Conservation (phyloP, 1,140 invertebrate genomes). For the Penaeus vannamei region DNA sequence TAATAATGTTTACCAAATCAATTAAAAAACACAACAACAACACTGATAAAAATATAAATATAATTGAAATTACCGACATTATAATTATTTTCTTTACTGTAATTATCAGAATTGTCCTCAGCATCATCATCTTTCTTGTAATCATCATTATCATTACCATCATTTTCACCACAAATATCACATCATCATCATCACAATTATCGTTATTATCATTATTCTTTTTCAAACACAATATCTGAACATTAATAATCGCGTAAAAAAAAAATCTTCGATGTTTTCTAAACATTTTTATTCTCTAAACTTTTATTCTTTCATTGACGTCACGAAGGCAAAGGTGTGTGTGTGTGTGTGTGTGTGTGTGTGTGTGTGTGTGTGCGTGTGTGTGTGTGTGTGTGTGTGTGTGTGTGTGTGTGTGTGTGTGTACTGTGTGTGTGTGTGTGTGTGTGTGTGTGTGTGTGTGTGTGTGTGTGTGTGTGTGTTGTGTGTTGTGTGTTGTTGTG, state of each 20-base stretch:
- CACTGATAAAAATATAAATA: not conserved
- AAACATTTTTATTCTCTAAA: not conserved
- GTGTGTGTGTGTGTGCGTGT: not conserved
- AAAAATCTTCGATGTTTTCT: not conserved
- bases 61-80: not conserved
- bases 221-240: too few species aligned
- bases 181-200: too few species aligned
- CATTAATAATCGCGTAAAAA: not conserved
- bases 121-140: not conserved
- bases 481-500: too few species aligned
- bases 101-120: not conserved
- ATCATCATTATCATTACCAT: too few species aligned
- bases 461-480: not conserved
- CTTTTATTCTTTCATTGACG: not conserved
- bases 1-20: too few species aligned
- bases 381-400: constrained; percentile 8
- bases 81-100: not conserved
- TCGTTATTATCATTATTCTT: too few species aligned
- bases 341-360: not conserved
- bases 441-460: constrained; percentile 1
- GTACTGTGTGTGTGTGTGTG: not conserved
- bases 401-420: constrained; percentile 5
- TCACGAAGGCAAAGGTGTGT: not conserved
- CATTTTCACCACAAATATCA: too few species aligned
- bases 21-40: not conserved